Percentiles rank a stretch among this genome's conserved stretches.
Evolutionary conservation across 2,797 vertebrate species (phyloP).

Genomic region (Scomberomorus guttatus): DNA sequence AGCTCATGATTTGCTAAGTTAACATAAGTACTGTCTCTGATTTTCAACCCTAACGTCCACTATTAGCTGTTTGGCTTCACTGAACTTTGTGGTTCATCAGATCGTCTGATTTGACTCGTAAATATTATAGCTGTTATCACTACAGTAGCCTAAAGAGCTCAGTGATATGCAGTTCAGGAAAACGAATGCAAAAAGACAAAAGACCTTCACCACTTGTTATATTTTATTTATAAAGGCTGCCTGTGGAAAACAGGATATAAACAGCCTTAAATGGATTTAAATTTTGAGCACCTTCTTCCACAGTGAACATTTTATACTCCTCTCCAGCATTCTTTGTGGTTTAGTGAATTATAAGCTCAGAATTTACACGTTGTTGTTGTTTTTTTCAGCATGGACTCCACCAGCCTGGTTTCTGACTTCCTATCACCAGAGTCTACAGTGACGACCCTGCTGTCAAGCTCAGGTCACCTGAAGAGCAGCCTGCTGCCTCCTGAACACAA

Average conservation of each 20-base stretch:
- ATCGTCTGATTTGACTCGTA: not conserved
- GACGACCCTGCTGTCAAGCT: conserved; percentile 86
- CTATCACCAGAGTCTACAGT: conserved; percentile 87
- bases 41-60: not conserved
- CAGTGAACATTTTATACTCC: not conserved
- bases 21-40: not conserved
- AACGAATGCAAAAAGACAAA: not conserved
- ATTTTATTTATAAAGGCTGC: not conserved
- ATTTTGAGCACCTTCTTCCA: not conserved
- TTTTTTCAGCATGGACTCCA: conserved; percentile 72
- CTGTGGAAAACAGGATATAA: not conserved
- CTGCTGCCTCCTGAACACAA: conserved; percentile 37
- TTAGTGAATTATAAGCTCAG: not conserved
- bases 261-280: not conserved
- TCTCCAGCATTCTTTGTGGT: not conserved
- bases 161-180: no score
- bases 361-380: not conserved
- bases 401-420: conserved; percentile 35
- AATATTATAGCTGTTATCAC: no score
- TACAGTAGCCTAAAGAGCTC: no score
- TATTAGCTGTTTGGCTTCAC: not conserved
- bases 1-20: not conserved
- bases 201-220: not conserved
- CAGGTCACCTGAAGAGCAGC: conserved; percentile 74
- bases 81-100: rapidly evolving